These are phyloP conservation scores for Xestia rhomboidea DNA, from an alignment of 2,888 invertebrate species.

Conservation along the genomic window DNA sequence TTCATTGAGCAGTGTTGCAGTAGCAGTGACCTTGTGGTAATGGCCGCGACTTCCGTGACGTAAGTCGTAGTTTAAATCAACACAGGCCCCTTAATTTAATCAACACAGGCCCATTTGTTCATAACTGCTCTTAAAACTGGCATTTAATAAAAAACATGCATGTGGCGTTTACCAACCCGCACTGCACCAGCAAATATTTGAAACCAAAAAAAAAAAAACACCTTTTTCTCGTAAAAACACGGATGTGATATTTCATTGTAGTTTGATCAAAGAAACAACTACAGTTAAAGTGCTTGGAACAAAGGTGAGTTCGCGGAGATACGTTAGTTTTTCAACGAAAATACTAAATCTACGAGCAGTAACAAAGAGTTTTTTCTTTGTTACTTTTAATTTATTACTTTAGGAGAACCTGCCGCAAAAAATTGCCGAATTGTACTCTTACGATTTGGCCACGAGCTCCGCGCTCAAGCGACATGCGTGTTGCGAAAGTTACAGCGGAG, in stretches of 20 bases:
- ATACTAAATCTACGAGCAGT: conserved; percentile 4
- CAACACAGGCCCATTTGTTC: too few species aligned
- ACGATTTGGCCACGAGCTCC: background rate
- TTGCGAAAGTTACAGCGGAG: background rate
- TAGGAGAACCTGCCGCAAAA: conserved; percentile 20
- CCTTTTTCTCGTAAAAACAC: conserved; percentile 5
- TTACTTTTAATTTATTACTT: conserved; percentile 50
- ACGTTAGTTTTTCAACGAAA: conserved; percentile 31
- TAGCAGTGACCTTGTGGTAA: background rate
- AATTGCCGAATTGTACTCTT: background rate
- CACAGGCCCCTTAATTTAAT: background rate
- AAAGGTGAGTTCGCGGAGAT: conserved; percentile 38
- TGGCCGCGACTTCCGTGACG: background rate
- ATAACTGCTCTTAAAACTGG: background rate
- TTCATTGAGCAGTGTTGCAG: background rate
- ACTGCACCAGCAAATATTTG: background rate
- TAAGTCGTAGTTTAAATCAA: background rate
- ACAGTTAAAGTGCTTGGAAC: conserved; percentile 50
- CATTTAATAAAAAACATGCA: background rate
- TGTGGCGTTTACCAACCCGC: background rate
- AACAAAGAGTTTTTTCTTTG: conserved; percentile 39
- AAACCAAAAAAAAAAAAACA: background rate
- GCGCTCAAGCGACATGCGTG: background rate
- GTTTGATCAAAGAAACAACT: conserved; percentile 47
- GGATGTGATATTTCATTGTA: conserved; percentile 42